Base-by-base conservation (phyloP, 2,113 vertebrate genomes). In the Uropsilus gracilis region DNA sequence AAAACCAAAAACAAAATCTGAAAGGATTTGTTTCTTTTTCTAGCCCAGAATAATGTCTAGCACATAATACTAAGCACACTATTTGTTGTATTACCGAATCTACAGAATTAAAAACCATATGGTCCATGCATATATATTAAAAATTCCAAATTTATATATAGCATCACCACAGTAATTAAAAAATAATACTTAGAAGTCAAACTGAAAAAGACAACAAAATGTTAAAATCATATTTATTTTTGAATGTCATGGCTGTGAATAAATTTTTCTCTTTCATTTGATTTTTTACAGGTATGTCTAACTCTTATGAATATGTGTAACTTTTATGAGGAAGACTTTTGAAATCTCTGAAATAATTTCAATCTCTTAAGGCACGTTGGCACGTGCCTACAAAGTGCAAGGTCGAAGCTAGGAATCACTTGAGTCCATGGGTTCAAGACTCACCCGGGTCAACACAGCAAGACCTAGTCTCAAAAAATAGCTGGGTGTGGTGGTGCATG, bases 91-190 rank as follows among this genome's bases (percentile, higher is more conserved):
- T 26, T 9, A 59, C 61, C 66, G 30, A 83, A 2, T 64, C 18
- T 88, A 10, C 8, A 96, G 63, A 93, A 92, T 57, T 63, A 72
- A 94, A 95, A 72, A 57, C 39, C 37, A 82, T 34, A 90, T 66
- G n/a, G 48, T 26, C 34, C 48, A 64, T 34, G 39, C n/a, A 81
- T 18, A 2, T 22, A 39, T 76, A 22, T 26, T 86, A 66, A 90
- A 76, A 55, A 42, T 83, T 81, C 46, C 46, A 61, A 48, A 71
- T 39, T 53, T 48, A 81, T 68, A 64, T 3, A 69, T 3, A 83
- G 6, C 20, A 71, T 64, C 34, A 68, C 32, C 24, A 77, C 5
- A 42, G 10, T 39, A 2, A 30, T 75, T 59, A 11, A 92, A 72
- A 66, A 86, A 77, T 71, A 46, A 85, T 57, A 82, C 3, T 61